phyloP scores from a whole-genome alignment of 2,888 invertebrate species.

The Nephrocerus scutellatus region DNA sequence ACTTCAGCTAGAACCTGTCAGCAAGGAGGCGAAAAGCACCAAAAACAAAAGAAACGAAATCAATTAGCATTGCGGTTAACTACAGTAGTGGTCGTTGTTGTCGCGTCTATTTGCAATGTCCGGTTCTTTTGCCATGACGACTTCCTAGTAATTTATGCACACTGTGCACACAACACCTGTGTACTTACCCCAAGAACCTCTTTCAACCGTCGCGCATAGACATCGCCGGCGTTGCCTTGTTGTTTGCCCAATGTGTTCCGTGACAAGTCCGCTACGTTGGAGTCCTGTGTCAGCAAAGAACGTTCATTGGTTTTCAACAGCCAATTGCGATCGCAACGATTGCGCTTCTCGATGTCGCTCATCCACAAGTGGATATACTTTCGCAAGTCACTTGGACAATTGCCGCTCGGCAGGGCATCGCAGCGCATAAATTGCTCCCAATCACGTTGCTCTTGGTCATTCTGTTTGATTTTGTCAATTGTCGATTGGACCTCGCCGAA shows the following conservation, averaged over 20 bases:
- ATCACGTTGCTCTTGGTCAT: constrained; percentile 35
- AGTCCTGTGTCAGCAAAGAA: constrained; percentile 44
- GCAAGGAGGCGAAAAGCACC: constrained; percentile 2
- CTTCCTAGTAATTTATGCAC: no score
- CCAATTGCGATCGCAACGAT: constrained; percentile 42
- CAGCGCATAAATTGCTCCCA: constrained; percentile 48
- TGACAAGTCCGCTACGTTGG: constrained; percentile 37
- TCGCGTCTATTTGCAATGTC: background rate
- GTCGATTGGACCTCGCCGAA: constrained; percentile 35
- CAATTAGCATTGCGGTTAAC: background rate
- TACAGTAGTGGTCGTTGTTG: no score
- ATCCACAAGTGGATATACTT: constrained; percentile 47
- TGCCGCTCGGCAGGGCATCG: constrained; percentile 44
- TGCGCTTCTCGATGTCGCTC: constrained; percentile 31
- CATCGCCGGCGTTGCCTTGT: constrained; percentile 43
- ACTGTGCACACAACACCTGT: no score
- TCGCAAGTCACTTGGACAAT: constrained; percentile 44
- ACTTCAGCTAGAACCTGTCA: constrained; percentile 42
- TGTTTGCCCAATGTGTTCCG: constrained; percentile 35
- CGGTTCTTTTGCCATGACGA: no score
- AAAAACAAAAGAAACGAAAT: background rate
- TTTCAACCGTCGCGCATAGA: constrained; percentile 39
- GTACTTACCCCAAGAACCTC: constrained; percentile 43
- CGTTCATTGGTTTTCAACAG: constrained; percentile 43
- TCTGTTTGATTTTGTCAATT: constrained; percentile 37